These are phyloP conservation scores for Zaprionus vittiger DNA, from an alignment of 1,140 invertebrate species.

Conservation along the genomic window DNA sequence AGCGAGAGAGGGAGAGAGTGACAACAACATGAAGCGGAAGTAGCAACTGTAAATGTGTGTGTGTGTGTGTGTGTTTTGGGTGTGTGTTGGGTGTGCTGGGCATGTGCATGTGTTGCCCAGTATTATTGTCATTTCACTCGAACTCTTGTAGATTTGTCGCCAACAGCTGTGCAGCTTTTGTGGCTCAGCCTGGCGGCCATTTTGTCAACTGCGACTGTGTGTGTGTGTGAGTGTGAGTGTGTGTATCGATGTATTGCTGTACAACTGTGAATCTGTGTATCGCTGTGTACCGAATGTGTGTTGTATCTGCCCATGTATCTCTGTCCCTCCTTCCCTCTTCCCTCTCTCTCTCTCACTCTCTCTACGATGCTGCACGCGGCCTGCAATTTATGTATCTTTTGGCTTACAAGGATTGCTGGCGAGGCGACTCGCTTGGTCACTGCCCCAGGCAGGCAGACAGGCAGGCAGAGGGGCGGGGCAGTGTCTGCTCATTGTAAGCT, in stretches of 20 bases:
- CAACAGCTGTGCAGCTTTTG: conserved; percentile 77
- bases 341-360: background rate
- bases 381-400: conserved; percentile 82
- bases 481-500: conserved; percentile 73
- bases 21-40: conserved; percentile 77
- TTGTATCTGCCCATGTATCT: conserved; percentile 22
- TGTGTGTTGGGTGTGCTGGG: conserved; percentile 1
- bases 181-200: conserved; percentile 48
- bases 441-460: background rate
- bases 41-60: conserved; percentile 61
- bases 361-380: conserved; percentile 38
- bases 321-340: background rate
- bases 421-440: background rate
- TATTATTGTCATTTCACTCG: conserved; percentile 78
- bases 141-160: conserved; percentile 78
- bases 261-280: conserved; percentile 5
- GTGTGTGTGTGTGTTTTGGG: conserved; percentile 12
- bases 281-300: background rate
- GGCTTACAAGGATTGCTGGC: conserved; percentile 74
- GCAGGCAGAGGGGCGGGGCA: background rate
- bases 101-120: conserved; percentile 10
- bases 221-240: background rate
- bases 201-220: conserved; percentile 30
- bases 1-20: conserved; percentile 38
- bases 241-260: background rate